Conservation (phyloP, 2,888 invertebrate species). For the Apeira syringaria region DNA sequence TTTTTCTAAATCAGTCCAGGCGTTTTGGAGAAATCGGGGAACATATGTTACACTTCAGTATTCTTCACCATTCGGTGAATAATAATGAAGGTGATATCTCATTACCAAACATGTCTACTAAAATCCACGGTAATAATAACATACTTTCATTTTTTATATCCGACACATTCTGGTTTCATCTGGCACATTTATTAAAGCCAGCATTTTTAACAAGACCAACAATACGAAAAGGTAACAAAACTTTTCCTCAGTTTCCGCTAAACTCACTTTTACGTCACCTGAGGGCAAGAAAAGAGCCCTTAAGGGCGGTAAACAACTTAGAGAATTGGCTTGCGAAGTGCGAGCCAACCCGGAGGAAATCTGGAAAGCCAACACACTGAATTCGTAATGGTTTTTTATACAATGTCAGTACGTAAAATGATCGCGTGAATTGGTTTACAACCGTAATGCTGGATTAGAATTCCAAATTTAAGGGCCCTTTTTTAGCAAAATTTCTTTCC, state of each 20-base stretch:
- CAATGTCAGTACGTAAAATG: constrained; percentile 7
- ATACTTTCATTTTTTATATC: no score
- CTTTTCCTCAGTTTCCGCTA: constrained; percentile 15
- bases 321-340: constrained; percentile 19
- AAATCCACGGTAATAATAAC: no score
- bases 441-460: background rate
- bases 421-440: background rate
- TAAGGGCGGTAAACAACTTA: constrained; percentile 25
- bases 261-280: constrained; percentile 22
- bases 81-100: no score
- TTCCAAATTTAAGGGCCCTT: no score
- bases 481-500: no score
- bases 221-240: constrained; percentile 11
- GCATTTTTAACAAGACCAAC: constrained; percentile 5
- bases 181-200: constrained; percentile 3
- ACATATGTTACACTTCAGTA: no score
- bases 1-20: no score
- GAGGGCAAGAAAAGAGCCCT: constrained; percentile 16
- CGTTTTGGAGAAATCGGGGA: no score
- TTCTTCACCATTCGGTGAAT: no score
- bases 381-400: constrained; percentile 19
- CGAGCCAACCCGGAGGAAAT: constrained; percentile 18
- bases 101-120: no score
- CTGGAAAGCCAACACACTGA: constrained; percentile 20
- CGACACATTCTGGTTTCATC: no score